Percentiles rank a stretch among this genome's conserved stretches.
These are phyloP conservation scores for Thaumetopoea pityocampa DNA, from an alignment of 1,140 invertebrate species.

Conservation along the genomic window DNA sequence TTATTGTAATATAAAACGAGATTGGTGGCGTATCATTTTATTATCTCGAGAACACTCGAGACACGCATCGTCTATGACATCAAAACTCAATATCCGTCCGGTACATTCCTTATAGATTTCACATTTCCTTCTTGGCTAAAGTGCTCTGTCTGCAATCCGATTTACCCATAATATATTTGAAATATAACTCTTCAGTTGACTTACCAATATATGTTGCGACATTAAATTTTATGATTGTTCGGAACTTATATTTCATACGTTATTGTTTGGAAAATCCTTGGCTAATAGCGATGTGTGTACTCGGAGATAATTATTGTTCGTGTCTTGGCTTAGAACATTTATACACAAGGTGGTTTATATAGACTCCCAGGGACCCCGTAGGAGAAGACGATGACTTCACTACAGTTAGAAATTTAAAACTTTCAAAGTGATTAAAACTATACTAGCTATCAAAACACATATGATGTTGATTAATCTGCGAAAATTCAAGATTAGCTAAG, in stretches of 20 bases:
- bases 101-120: slow-evolving; percentile 59
- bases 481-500: no score
- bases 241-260: slow-evolving; percentile 29
- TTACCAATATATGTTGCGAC: slow-evolving; percentile 44
- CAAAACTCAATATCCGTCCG: slow-evolving; percentile 61
- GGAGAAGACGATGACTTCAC: no score
- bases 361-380: no score
- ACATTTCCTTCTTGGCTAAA: slow-evolving; percentile 45
- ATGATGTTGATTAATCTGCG: no score
- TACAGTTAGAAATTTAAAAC: no score
- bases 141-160: slow-evolving; percentile 33
- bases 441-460: no score
- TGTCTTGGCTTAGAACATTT: no score
- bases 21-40: slow-evolving; percentile 47
- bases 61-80: slow-evolving; percentile 56
- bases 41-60: slow-evolving; percentile 44
- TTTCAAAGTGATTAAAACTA: no score
- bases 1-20: slow-evolving; percentile 26
- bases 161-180: slow-evolving; percentile 49
- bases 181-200: slow-evolving; percentile 42
- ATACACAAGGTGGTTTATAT: no score
- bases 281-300: slow-evolving; percentile 10
- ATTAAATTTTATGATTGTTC: slow-evolving; percentile 42
- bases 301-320: no score
- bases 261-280: slow-evolving; percentile 34